Evolutionary conservation across 2,113 vertebrate species (phyloP), one percentile per base, ranked within the genome.

Genomic region (Psilopsiagon aymara): DNA sequence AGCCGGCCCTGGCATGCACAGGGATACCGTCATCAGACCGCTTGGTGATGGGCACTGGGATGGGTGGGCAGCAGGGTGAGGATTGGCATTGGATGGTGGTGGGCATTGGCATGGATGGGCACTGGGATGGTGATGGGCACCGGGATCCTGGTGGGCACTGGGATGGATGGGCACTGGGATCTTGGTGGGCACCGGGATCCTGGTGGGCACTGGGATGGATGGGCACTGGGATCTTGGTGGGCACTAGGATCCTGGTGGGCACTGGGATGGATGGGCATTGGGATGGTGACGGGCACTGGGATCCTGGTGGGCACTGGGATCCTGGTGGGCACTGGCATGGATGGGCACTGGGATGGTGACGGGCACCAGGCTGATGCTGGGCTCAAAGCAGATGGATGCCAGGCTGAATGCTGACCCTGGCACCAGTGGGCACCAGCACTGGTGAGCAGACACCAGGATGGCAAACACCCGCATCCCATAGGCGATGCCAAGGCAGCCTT

Each of bases 101-200:
- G 52, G 29, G 29, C 52, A 31, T 31, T 1, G 3, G 29, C 29
- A 55, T 6, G 31, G 14, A 18, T 7, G 20, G 47, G 25, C 24
- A 49, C 49, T 0, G 0, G n/a, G n/a, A 47, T 28, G 19, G 33
- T 13, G 43, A 21, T 0, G 0, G 60, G 13, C 44, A 43, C 63
- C 2, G 46, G 44, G 10, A 46, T 46, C 10, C 11, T 75, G 29
- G 25, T 25, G 24, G 24, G 49, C 8, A 25, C 7, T 2, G 10
- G 39, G 24, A 71, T 29, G 27, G 25, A 27, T 37, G 41, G 41
- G 9, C 39, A 44, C 41, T 7, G 33, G 55, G 18, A 21, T 57
- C 31, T 17, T 55, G 29, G 17, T 28, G 27, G 51, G 51, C 29
- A 31, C 44, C 7, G 35, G 10, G 39, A 37, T 37, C 17, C 6